Base-by-base conservation (phyloP, 2,888 invertebrate genomes). In the Leptinotarsa peninsularis region DNA sequence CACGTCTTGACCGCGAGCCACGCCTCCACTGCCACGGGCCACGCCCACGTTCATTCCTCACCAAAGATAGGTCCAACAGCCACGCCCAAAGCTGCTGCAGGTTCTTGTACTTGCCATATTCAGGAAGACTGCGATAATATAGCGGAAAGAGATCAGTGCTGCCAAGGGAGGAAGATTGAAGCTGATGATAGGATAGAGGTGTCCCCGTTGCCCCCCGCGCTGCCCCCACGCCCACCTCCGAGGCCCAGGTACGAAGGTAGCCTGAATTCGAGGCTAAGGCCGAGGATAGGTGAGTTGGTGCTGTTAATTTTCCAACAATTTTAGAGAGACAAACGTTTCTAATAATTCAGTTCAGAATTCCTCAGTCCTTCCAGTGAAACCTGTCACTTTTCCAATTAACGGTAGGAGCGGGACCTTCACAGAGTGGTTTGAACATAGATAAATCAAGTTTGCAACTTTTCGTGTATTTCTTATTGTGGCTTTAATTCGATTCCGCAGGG, bases 201-300 rank as follows among this genome's bases (percentile, higher is more conserved):
- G 49, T 88, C 88, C 14, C 88, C 88, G 50, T 78, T 88, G 74
- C 89, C 89, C 4, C 89, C 89, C 4, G 89, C 89, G 14, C 80
- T 89, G 80, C 89, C 89, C 0, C 89, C 89, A 14, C 79, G 89
- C 76, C 89, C 89, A 1, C 88, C 89, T 2, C 89, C 89, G 18
- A 84, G 89, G 75, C 89, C 89, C 17, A 82, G 89, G 73, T 84
- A 84, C 71, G 88, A 88, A 63, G 86, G 86, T 27, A 82, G 87
- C 66, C 79, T 88, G 60, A 85, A 81, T 72, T 83, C 86, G 2
- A 84, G 88, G 81, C 85, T 84, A 77, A 78, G 84, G 73, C 79
- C 83, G 4, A 81, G 83, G 73, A 84, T 82, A 73, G 79, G 87
- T 43, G 43, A 43, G 43, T 43, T 43, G 43, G 43, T 43, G 43